Evolutionary conservation across 2,888 invertebrate species (phyloP).

Genomic region (Rhamphomyia laevipes): DNA sequence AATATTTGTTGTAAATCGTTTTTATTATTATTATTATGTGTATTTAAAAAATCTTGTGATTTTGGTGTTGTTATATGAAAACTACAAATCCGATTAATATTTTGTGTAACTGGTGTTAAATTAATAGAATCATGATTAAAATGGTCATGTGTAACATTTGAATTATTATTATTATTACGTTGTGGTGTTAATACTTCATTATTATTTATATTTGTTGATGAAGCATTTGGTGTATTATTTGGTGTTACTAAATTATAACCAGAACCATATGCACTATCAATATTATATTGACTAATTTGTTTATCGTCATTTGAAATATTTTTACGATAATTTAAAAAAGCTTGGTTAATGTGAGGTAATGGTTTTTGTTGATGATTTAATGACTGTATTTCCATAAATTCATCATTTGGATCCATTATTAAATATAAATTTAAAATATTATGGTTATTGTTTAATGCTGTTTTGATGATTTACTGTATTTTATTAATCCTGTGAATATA

Average conservation of each 20-base stretch:
- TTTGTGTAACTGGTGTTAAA: conserved; percentile 13
- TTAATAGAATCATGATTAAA: not conserved
- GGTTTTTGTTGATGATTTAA: too few species aligned
- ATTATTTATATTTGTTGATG: conserved; percentile 1
- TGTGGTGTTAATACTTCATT: not conserved
- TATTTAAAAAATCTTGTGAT: too few species aligned
- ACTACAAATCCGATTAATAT: conserved; percentile 10
- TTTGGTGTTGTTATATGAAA: conserved; percentile 15
- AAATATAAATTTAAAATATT: too few species aligned
- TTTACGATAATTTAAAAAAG: too few species aligned
- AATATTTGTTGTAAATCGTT: not conserved
- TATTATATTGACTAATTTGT: too few species aligned
- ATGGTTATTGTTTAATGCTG: too few species aligned
- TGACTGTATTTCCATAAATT: too few species aligned
- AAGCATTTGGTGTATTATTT: conserved; percentile 2
- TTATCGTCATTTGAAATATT: too few species aligned
- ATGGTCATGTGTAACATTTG: not conserved
- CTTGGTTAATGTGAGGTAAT: too few species aligned
- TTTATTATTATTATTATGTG: not conserved
- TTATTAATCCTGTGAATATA: too few species aligned
- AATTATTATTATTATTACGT: not conserved
- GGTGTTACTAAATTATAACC: conserved; percentile 4
- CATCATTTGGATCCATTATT: too few species aligned
- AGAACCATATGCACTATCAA: conserved; percentile 11
- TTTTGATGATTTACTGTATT: too few species aligned